A percentile compares a stretch with the other conserved stretches of the same genome.
phyloP scores from a whole-genome alignment of 64 coral and sea anemone genomes.

The Montipora sp. region DNA sequence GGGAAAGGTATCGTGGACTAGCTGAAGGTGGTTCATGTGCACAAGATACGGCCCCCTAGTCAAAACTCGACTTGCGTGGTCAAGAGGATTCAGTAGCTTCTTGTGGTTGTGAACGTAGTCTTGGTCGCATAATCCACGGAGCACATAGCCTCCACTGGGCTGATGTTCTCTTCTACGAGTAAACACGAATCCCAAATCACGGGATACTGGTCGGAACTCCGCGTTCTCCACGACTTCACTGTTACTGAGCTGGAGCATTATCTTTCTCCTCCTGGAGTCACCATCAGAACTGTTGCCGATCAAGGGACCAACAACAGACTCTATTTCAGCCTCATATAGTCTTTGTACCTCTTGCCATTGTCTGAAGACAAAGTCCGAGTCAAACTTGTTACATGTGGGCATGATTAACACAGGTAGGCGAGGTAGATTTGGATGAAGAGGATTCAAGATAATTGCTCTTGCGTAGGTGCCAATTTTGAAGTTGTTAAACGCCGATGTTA shows the following conservation, averaged over 20 bases:
- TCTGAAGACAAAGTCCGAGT: background rate
- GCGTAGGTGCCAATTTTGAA: slow-evolving; percentile 12
- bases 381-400: slow-evolving; percentile 29
- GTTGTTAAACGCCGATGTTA: slow-evolving; percentile 25
- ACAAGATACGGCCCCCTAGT: background rate
- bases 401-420: background rate
- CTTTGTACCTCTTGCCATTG: slow-evolving; percentile 35
- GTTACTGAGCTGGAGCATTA: slow-evolving; percentile 39
- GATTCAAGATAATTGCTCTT: slow-evolving; percentile 31
- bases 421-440: slow-evolving; percentile 28
- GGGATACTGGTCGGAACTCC: background rate
- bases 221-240: background rate
- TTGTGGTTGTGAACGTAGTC: slow-evolving; percentile 22
- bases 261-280: slow-evolving; percentile 31
- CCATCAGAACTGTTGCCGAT: slow-evolving; percentile 47
- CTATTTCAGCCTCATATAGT: background rate
- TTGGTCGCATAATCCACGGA: slow-evolving; percentile 1
- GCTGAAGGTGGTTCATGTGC: slow-evolving; percentile 35
- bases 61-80: background rate
- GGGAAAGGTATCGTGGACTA: slow-evolving; percentile 1
- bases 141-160: background rate
- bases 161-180: background rate
- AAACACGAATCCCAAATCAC: background rate
- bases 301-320: slow-evolving; percentile 7
- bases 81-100: slow-evolving; percentile 5